A percentile compares a stretch with the other conserved stretches of the same genome.
These are phyloP conservation scores for Phocides pigmalion DNA, from an alignment of 1,140 invertebrate genomes.

Conservation along the genomic window DNA sequence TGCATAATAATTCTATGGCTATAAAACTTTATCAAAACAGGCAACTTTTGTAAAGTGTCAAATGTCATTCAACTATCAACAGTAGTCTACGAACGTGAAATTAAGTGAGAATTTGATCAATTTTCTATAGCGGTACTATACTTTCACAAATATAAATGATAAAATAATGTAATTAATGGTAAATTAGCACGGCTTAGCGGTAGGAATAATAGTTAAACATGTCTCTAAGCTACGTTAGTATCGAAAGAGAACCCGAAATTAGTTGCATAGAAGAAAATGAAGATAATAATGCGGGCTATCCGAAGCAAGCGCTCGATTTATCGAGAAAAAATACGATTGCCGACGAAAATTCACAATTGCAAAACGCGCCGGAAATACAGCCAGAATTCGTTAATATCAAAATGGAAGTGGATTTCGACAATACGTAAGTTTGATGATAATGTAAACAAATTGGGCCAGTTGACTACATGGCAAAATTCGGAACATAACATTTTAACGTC, in stretches of 20 bases:
- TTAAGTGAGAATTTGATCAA: neutral
- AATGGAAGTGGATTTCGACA: constrained; percentile 25
- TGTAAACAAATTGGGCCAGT: too few relatives aligned
- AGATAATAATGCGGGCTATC: neutral
- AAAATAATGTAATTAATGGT: neutral
- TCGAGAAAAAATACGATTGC: neutral
- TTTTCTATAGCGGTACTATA: neutral
- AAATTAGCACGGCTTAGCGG: neutral
- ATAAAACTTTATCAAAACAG: too few relatives aligned
- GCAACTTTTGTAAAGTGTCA: too few relatives aligned
- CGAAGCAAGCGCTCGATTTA: neutral
- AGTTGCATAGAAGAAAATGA: neutral
- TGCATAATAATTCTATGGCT: too few relatives aligned
- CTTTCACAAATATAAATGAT: neutral
- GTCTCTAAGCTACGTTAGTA: neutral
- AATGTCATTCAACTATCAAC: too few relatives aligned
- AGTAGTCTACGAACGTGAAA: too few relatives aligned
- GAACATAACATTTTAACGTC: too few relatives aligned
- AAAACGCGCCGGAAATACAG: constrained; percentile 3
- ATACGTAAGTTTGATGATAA: constrained; percentile 17
- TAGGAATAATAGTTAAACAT: constrained; percentile 9
- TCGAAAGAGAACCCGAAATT: constrained; percentile 13
- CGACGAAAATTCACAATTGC: neutral
- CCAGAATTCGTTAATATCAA: constrained; percentile 40
- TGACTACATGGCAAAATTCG: too few relatives aligned